Base-by-base conservation (phyloP, 2,113 vertebrate genomes). In the Numenius arquata region DNA sequence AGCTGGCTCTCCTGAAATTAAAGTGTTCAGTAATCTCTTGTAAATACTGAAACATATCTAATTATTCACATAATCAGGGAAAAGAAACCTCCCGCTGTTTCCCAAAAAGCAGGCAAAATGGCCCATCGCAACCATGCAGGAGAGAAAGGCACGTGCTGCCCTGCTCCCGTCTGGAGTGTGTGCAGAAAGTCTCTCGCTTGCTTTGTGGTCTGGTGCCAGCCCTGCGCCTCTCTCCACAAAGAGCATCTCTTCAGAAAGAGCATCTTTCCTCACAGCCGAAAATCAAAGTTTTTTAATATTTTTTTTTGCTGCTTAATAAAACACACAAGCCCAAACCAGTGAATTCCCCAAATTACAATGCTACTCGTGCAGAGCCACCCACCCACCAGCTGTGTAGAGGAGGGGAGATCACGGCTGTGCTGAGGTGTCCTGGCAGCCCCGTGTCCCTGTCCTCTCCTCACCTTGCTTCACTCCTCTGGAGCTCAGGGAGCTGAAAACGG, bases 121-220 rank as follows among this genome's bases (percentile, higher is more conserved):
- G 17, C 16, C 73, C 30, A 4, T 50, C 65, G 70, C 65, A 63
- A 38, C 68, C 43, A 22, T 1, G 15, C 55, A 58, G 27, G 50
- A 32, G 16, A 56, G 80, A 63, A 70, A 43, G 22, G 48, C 5
- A 2, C 2, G 10, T 25, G 32, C 48, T 36, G 63, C 34, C 47
- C 18, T 15, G 18, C 0, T 36, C 20, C 52, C 47, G 17, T 5
- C 11, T 2, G n/a, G 62, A 30, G 11, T 12, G 19, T 0, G 2
- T 45, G 52, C 29, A 59, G 58, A 20, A 62, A 41, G 22, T n/a
- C 56, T 70, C 79, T 88, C 14, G 3, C 41, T 66, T 1, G 0
- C 53, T 55, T n/a, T 67, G 32, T 56, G 38, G 61, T 27, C 50
- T 41, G 36, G 23, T 83, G n/a, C 63, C 79, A 81, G 41, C 23